Evolutionary conservation across 2,888 invertebrate species (phyloP), one percentile per base, ranked within the genome.

Genomic region (Euproctis similis): DNA sequence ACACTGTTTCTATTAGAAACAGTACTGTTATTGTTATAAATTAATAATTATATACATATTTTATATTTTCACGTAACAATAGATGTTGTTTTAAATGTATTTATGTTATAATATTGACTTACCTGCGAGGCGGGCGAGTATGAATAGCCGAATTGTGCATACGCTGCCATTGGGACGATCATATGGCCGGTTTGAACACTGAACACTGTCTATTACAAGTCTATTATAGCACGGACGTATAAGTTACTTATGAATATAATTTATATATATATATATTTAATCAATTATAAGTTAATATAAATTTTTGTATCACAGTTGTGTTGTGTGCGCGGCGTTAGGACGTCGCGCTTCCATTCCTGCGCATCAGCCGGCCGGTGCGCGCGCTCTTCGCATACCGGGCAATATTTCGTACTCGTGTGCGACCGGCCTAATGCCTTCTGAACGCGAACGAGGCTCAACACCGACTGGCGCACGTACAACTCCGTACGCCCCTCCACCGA

Each of bases 41-140:
- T n/a, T n/a, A n/a, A n/a, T n/a, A n/a, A n/a, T n/a, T n/a, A n/a
- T n/a, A n/a, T n/a, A n/a, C n/a, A n/a, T n/a, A n/a, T n/a, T n/a
- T n/a, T n/a, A n/a, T n/a, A n/a, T n/a, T n/a, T n/a, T n/a, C n/a
- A n/a, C n/a, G n/a, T n/a, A n/a, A n/a, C n/a, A n/a, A n/a, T n/a
- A n/a, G n/a, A n/a, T n/a, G n/a, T n/a, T n/a, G n/a, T n/a, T n/a
- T n/a, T n/a, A n/a, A n/a, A n/a, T n/a, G n/a, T n/a, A n/a, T 6
- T 1, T 11, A 11, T n/a, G n/a, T n/a, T n/a, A n/a, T 12, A 18
- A 7, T n/a, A 12, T 13, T 28, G 14, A 80, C 88, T 87, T 86
- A 95, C 95, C 94, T 95, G 95, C 63, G 94, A 92, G 71, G 94
- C 93, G 88, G 95, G 89, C 88, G 94, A 93, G 88, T 95, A 95